A percentile compares a stretch with the other conserved stretches of the same genome.
Conservation (phyloP, 2,888 invertebrate species). For the Bombylius major region DNA sequence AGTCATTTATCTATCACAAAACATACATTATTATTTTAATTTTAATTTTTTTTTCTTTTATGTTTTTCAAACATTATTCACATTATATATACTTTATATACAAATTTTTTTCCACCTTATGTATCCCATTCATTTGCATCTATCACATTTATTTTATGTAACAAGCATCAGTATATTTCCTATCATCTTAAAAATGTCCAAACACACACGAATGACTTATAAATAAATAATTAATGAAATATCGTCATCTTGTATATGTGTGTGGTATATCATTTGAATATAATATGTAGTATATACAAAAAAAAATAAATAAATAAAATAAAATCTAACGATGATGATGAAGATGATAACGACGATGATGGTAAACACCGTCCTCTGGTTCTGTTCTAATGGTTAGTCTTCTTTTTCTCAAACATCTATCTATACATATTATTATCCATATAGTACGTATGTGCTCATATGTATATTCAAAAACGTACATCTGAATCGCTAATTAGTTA, state of each 20-base stretch:
- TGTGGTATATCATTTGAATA: too few relatives aligned
- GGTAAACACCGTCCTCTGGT: not conserved
- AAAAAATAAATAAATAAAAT: not conserved
- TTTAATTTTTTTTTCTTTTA: too few relatives aligned
- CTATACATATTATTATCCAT: not conserved
- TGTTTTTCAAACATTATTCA: too few relatives aligned
- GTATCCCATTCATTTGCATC: too few relatives aligned
- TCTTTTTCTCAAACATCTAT: not conserved
- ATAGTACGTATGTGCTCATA: not conserved
- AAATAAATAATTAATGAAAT: constrained; percentile 8
- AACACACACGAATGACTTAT: constrained; percentile 3
- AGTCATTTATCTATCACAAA: not conserved
- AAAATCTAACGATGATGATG: not conserved
- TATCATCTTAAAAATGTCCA: not conserved
- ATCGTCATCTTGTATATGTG: not conserved
- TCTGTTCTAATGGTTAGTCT: not conserved
- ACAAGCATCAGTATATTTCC: too few relatives aligned
- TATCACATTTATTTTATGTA: too few relatives aligned
- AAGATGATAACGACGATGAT: not conserved
- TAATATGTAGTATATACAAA: too few relatives aligned
- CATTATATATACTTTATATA: too few relatives aligned
- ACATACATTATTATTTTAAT: too few relatives aligned
- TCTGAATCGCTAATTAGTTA: constrained; percentile 11
- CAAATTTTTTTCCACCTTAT: too few relatives aligned
- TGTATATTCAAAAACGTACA: not conserved